Base-by-base conservation (phyloP, 2,113 vertebrate species). In the Corynorhinus townsendii region DNA sequence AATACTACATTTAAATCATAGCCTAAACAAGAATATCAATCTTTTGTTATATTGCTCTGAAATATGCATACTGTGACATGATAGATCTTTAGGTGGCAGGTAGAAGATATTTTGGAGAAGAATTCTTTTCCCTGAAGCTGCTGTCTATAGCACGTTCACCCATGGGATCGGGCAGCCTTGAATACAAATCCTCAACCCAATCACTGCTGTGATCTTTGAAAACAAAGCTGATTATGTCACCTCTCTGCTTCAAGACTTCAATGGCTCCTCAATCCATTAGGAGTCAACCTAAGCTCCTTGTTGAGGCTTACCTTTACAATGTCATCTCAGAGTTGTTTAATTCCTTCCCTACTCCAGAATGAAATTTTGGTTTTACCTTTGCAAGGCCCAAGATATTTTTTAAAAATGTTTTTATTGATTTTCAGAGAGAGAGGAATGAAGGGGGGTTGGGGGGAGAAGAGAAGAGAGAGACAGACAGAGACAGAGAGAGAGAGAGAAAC, bases 231-330 rank as follows among this genome's bases (percentile, higher is more conserved):
- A 95, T 62, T 30, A 30, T 71, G 73, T 64, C 66, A 54, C 40
- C n/a, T 88, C 64, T 68, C 38, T 83, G 62, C 30, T 85, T 69
- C 80, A 80, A 62, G 20, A 12, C 66, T 85, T 86, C 56, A 81
- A 19, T 86, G 76, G 7, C 56, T 38, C 20, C 56, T 80, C 0
- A 0, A 45, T 92, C 84, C 26, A 64, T 76, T 93, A 76, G 30
- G 3, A 81, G 91, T 86, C 87, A 84, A 11, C 68, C 47, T 73
- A 75, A 95, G 28, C 71, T 84, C n/a, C 71, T 95, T 83, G n/a
- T 85, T 84, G 73, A 81, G 40, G n/a, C 38, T 91, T 86, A 85
- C 40, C 59, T 94, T 88, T 71, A 26, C 45, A 72, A 24, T 52
- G 73, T 83, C 45, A 47, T 35, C 59, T 92, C 17, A 89, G 75